Conservation (phyloP, 1,140 invertebrate genomes). For the Helicoverpa armigera region DNA sequence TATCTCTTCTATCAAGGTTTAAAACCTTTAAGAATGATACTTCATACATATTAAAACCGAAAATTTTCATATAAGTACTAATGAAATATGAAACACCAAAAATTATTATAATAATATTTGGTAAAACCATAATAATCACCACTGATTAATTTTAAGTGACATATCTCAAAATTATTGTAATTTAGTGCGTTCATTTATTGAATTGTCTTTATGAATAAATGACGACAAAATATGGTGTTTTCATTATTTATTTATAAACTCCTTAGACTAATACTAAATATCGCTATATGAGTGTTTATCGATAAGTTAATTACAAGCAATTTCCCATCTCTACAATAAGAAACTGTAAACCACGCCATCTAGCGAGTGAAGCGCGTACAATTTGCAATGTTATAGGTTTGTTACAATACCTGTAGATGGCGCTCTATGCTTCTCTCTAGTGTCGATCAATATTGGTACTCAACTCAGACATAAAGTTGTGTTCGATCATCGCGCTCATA, state of each 20-base stretch:
- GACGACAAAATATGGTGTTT: slow-evolving; percentile 71
- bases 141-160: slow-evolving; percentile 81
- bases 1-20: slow-evolving; percentile 15
- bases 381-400: no score
- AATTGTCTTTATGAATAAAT: slow-evolving; percentile 86
- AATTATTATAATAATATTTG: slow-evolving; percentile 14
- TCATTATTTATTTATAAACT: slow-evolving; percentile 26
- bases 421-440: no score
- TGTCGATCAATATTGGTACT: no score
- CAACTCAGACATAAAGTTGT: no score
- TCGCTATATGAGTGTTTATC: neutral
- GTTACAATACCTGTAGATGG: no score
- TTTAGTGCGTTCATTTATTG: slow-evolving; percentile 85
- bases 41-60: neutral
- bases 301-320: no score
- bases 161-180: slow-evolving; percentile 86
- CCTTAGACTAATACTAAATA: neutral
- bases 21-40: slow-evolving; percentile 29
- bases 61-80: neutral
- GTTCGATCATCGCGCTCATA: neutral
- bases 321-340: no score
- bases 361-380: no score
- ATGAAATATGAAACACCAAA: slow-evolving; percentile 33
- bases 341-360: no score
- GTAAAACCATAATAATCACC: slow-evolving; percentile 69